phyloP scores from a whole-genome alignment of 2,888 invertebrate species.

The Chrysolina americana region DNA sequence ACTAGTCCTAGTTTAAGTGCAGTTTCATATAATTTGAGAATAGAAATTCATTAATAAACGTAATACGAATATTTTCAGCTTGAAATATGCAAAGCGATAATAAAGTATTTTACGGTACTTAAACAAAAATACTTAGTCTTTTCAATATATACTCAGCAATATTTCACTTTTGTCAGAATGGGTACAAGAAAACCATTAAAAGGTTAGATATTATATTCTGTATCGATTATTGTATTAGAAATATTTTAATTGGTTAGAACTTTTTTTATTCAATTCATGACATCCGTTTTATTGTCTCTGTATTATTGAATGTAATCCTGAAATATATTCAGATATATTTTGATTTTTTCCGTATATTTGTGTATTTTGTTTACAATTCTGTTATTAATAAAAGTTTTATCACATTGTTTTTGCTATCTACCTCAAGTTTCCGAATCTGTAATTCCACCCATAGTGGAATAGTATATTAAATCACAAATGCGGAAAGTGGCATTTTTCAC shows the following conservation, averaged over 20 bases:
- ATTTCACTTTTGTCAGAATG: conserved; percentile 40
- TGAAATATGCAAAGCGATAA: conserved; percentile 28
- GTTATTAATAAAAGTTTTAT: neutral
- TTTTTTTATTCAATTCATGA: conserved; percentile 33
- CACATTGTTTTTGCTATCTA: neutral
- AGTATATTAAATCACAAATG: too few relatives aligned
- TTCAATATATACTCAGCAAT: conserved; percentile 37
- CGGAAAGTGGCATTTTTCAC: too few relatives aligned
- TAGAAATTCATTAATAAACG: conserved; percentile 21
- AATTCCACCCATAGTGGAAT: too few relatives aligned
- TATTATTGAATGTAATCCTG: conserved; percentile 33
- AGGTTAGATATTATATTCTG: conserved; percentile 30
- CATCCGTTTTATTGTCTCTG: conserved; percentile 27
- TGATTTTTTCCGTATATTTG: conserved; percentile 45
- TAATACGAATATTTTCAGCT: conserved; percentile 16
- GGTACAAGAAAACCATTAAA: conserved; percentile 44
- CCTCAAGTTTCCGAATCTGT: too few relatives aligned
- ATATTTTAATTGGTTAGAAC: conserved; percentile 31
- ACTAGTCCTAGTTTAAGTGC: conserved; percentile 7
- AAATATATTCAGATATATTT: conserved; percentile 43
- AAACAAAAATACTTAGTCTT: conserved; percentile 29
- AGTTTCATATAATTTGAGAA: conserved; percentile 14
- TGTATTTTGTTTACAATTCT: conserved; percentile 25
- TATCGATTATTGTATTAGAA: conserved; percentile 3
- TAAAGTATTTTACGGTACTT: conserved; percentile 32